Evolutionary conservation across 53 echinoderm and acorn worm species (phyloP), one percentile per base, ranked within the genome.

Genomic region (Glandiceps talaboti): DNA sequence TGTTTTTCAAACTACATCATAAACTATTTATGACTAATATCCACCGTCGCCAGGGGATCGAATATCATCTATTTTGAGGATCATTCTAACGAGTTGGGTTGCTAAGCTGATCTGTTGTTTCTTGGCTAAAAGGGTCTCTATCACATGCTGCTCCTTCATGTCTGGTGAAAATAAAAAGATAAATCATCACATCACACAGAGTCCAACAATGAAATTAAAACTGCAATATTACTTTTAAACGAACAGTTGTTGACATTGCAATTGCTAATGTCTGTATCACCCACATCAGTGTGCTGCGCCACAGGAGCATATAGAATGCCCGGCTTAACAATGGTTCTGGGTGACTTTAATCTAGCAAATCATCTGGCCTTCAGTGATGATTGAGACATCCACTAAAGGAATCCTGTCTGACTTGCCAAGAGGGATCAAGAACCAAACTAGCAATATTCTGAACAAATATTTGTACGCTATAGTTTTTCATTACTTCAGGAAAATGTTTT

Each of bases 91-190:
- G 10, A 97, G 89, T 31, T 97, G 99, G 25, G 99, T 91, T 28
- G 99, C 99, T 27, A 97, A 89, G 81, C 92, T 91, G 79, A 97
- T 91, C 91, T 97, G 99, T 73, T 97, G 99, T 75, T 84, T 93
- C 85, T 97, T 97, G 74, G 93, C 99, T 33, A 94, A 90, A 76
- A 97, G 86, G 1, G 99, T 97, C 83, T 97, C 99, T 29, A 97
- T 87, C 33, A 97, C 99, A 33, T 91, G 89, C 79, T 97, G 99
- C 25, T 89, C 93, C 77, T 91, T 97, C 99, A 97, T 97, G 82
- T 97, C 99, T 97, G 89, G 6, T 77, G 74, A 27, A 27, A 82
- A 0, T 31, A 74, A 29, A 6, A 45, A 45, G 20, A 20, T 12
- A 6, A 45, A 6, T 45, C 64, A 12, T 45, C 64, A 45, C 64